Percentiles rank a stretch among this genome's conserved stretches.
Conservation (phyloP, 2,888 invertebrate genomes). For the Laothoe populi region DNA sequence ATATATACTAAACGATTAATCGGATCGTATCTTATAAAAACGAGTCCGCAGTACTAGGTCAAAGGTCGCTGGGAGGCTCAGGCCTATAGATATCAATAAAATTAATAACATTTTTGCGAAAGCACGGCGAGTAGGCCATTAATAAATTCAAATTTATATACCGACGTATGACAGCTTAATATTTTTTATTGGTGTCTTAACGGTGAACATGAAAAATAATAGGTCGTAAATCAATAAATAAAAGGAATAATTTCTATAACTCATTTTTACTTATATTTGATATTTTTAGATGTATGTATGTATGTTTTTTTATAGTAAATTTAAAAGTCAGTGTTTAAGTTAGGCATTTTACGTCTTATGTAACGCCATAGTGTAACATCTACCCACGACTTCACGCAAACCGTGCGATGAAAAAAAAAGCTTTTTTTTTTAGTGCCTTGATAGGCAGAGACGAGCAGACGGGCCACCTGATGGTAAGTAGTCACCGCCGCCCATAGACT, state of each 20-base stretch:
- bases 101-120: slow-evolving; percentile 44
- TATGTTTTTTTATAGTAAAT: too few species aligned
- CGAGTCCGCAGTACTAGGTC: neutral
- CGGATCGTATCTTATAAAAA: slow-evolving; percentile 31
- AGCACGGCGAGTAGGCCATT: slow-evolving; percentile 39
- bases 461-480: too few species aligned
- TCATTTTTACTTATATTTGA: slow-evolving; percentile 1
- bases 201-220: slow-evolving; percentile 25
- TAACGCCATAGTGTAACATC: too few species aligned
- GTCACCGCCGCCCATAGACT: too few species aligned
- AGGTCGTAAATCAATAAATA: slow-evolving; percentile 24
- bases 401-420: too few species aligned
- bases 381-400: too few species aligned
- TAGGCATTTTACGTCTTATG: too few species aligned
- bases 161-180: slow-evolving; percentile 15
- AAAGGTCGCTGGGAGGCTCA: slow-evolving; percentile 35
- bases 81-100: slow-evolving; percentile 24
- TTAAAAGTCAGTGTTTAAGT: too few species aligned
- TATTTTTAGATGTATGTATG: too few species aligned
- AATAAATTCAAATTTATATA: slow-evolving; percentile 31
- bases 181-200: slow-evolving; percentile 24
- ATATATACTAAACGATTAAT: slow-evolving; percentile 23
- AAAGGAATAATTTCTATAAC: slow-evolving; percentile 12
- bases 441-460: too few species aligned
- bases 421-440: too few species aligned